Evolutionary conservation across 2,888 invertebrate species (phyloP), one percentile per base, ranked within the genome.

Genomic region (Cylloceria caligata): DNA sequence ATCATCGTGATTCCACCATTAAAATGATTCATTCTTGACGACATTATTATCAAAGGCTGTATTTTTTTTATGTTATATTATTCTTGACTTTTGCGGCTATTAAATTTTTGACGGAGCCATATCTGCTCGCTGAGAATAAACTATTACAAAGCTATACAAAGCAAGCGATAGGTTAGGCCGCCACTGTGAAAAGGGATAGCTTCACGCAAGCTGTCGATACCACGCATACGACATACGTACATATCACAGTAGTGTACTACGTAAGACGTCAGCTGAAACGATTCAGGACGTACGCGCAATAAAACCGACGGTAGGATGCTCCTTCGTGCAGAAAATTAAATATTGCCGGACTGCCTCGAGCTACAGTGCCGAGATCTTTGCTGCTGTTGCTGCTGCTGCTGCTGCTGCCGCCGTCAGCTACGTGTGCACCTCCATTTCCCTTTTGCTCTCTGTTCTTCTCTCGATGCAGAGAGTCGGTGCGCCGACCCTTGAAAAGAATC

Each of bases 251-350:
- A 21, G 39, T 19, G 52, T 36, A 34, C 21, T 45, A 60, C 57
- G 65, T 62, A 45, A 57, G 79, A 82, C 62, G 75, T 81, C 69
- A 24, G 71, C 21, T 52, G 79, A 76, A 81, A 74, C 79, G 76
- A 76, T 69, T 80, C 75, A 65, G 75, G 71, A 72, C 19, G 77
- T 74, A 80, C 64, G 74, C 64, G 85, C 77, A 84, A 84, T 85
- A 84, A 82, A 84, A 85, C 80, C 68, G 80, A 71, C 24, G 45
- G 73, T 67, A 76, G 74, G 65, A 69, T 84, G 83, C 57, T 76
- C 47, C 72, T 65, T 76, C 83, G 69, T 74, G 76, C 77, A 55
- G 80, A 82, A 83, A 85, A 83, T 84, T 78, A 83, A 84, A 84
- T 85, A 83, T 84, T 80, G 78, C 71, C 76, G 81, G 69, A 71